Evolutionary conservation across 1,140 invertebrate species (phyloP).

Genomic region (Polypedilum pembai): DNA sequence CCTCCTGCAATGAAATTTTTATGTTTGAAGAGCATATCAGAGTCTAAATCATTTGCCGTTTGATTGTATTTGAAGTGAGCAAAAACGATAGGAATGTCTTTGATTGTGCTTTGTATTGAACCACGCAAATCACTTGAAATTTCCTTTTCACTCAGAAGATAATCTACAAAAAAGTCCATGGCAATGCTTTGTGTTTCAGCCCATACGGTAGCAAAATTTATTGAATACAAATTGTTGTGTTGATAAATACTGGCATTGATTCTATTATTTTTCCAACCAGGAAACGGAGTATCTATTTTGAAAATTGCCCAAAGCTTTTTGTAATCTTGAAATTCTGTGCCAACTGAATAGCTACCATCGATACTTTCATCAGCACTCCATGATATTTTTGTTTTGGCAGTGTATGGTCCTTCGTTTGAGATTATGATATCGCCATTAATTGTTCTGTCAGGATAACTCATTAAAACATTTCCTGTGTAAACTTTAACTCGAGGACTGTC

Average conservation of each 20-base stretch:
- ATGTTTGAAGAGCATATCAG: constrained; percentile 46
- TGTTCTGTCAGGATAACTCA: constrained; percentile 65
- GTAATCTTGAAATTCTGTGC: constrained; percentile 39
- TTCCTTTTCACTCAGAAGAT: constrained; percentile 38
- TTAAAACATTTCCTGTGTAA: constrained; percentile 50
- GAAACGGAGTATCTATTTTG: constrained; percentile 60
- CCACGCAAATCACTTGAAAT: constrained; percentile 46
- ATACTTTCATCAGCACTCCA: constrained; percentile 52
- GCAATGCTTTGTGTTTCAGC: constrained; percentile 50
- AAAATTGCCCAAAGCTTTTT: constrained; percentile 44
- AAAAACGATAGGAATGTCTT: constrained; percentile 49
- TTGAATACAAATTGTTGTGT: constrained; percentile 36
- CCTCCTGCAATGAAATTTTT: constrained; percentile 35
- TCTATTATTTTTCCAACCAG: constrained; percentile 61
- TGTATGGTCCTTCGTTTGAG: constrained; percentile 42
- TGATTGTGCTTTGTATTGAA: constrained; percentile 51
- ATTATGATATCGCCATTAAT: constrained; percentile 56
- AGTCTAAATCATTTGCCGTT: constrained; percentile 45
- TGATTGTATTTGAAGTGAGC: constrained; percentile 50
- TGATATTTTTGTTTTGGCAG: constrained; percentile 45
- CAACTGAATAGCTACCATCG: constrained; percentile 45
- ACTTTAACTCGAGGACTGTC: constrained; percentile 48
- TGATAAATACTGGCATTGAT: constrained; percentile 46
- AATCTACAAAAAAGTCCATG: constrained; percentile 47
- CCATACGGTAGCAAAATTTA: constrained; percentile 48